Percentiles rank a stretch among this genome's conserved stretches.
phyloP scores from a whole-genome alignment of 2,113 vertebrate species.

The Corythoichthys intestinalis region DNA sequence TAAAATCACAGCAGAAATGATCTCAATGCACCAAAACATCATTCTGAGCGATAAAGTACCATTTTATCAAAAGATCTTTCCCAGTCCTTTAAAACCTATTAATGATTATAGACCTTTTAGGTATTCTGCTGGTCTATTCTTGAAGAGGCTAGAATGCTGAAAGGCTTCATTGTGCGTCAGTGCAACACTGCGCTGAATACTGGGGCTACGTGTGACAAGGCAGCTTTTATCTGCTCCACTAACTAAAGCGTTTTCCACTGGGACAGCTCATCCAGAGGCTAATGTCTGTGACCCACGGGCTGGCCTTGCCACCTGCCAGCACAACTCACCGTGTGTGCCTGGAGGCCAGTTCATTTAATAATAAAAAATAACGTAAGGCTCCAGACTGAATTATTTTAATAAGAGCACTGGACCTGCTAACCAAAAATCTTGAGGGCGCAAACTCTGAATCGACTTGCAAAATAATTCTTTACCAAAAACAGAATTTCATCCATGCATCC shows the following conservation, averaged over 20 bases:
- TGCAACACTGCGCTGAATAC: constrained; percentile 21
- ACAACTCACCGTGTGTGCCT: constrained; percentile 2
- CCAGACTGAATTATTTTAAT: too few relatives aligned
- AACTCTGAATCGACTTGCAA: too few relatives aligned
- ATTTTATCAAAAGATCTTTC: background rate
- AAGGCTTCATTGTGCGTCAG: constrained; percentile 53
- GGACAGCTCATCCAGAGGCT: constrained; percentile 29
- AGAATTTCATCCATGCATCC: too few relatives aligned
- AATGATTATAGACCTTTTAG: constrained; percentile 22
- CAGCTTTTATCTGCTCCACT: constrained; percentile 50
- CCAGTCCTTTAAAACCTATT: background rate
- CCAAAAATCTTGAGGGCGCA: too few relatives aligned
- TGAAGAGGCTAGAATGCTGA: constrained; percentile 34
- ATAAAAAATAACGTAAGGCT: background rate
- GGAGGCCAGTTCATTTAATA: background rate
- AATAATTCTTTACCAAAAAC: too few relatives aligned
- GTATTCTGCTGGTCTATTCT: constrained; percentile 28
- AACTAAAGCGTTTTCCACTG: constrained; percentile 37
- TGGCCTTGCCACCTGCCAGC: constrained; percentile 19
- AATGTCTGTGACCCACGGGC: constrained; percentile 20
- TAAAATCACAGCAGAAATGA: too few relatives aligned
- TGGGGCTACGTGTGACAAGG: constrained; percentile 47
- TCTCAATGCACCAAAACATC: background rate
- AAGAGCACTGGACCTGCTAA: too few relatives aligned
- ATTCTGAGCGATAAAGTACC: background rate